Evolutionary conservation across 2,888 invertebrate genomes (phyloP), one percentile per base, ranked within the genome.

Genomic region (Andrena minutula): DNA sequence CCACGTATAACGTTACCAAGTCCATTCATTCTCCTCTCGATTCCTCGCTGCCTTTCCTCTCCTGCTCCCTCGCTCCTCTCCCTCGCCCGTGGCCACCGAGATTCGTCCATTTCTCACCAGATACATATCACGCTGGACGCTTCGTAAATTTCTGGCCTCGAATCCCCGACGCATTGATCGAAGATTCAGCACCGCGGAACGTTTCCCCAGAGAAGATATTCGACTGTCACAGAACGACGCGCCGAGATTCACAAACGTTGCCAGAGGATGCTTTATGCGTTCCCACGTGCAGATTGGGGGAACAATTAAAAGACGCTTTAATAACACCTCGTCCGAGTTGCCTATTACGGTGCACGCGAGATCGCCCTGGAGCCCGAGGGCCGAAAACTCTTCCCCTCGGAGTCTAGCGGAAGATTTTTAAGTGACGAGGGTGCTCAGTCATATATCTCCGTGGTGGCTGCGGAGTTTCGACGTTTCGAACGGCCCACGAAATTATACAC

Each of bases 301-400:
- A 91, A 91, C 91, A 92, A 92, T 92, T 92, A 92, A 91, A 91
- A 90, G 86, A 88, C 89, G 87, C 89, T 90, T 92, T 92, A 92
- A 92, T 92, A 92, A 92, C 91, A 92, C 90, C 91, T 88, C 87
- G 85, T 82, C 88, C 83, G 86, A 88, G 89, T 89, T 87, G 90
- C 86, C 91, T 89, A 92, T 92, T 91, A 91, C 85, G 88, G 84
- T 74, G 87, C 81, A 79, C 82, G 87, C 80, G 74, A 84, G 84
- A 81, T 84, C 75, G 70, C 68, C 68, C 58, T 56, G 79, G 56
- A 83, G 85, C 88, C 84, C 84, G 81, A 80, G 88, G 86, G 79
- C 83, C 80, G 66, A 73, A 86, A 81, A 81, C 75, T 79, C 28
- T 66, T 65, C 32, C 64, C 30, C 41, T 61, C 47, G 65, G 75